A percentile compares a stretch with the other conserved stretches of the same genome.
Evolutionary conservation across 2,797 vertebrate species (phyloP).

Genomic region (Gallinago solitaria): DNA sequence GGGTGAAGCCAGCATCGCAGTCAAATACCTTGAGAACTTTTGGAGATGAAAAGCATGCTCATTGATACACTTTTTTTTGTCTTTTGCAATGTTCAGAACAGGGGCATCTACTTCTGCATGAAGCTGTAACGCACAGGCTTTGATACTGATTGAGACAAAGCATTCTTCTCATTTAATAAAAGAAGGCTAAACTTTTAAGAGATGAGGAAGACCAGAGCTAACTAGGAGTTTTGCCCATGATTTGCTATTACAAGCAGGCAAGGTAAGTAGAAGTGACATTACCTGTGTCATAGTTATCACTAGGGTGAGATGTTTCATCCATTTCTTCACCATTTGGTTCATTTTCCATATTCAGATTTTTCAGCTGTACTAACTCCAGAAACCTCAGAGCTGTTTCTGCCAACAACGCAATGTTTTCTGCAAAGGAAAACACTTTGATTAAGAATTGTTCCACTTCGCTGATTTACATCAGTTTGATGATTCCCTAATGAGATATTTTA

Average conservation of each 20-base stretch:
- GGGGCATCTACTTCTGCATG: background rate
- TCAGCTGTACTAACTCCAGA: constrained; percentile 95
- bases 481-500: background rate
- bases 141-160: background rate
- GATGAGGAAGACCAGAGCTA: background rate
- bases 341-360: constrained; percentile 92
- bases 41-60: background rate
- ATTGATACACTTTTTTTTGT: background rate
- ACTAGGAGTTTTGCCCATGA: background rate
- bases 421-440: background rate
- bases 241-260: background rate
- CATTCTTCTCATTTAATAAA: background rate
- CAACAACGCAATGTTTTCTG: constrained; percentile 96
- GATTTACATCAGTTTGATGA: background rate
- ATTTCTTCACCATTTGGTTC: constrained; percentile 89
- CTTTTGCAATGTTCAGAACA: background rate
- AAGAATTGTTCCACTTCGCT: background rate
- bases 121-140: background rate
- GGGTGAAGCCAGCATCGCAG: background rate
- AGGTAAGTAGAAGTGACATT: background rate
- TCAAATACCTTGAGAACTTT: background rate
- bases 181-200: background rate
- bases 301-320: constrained; percentile 89
- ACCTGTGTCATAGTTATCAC: constrained; percentile 98
- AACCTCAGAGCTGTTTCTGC: constrained; percentile 96